A percentile compares a stretch with the other conserved stretches of the same genome.
Evolutionary conservation across 2,113 vertebrate genomes (phyloP).

Genomic region (Datnioides undecimradiatus): DNA sequence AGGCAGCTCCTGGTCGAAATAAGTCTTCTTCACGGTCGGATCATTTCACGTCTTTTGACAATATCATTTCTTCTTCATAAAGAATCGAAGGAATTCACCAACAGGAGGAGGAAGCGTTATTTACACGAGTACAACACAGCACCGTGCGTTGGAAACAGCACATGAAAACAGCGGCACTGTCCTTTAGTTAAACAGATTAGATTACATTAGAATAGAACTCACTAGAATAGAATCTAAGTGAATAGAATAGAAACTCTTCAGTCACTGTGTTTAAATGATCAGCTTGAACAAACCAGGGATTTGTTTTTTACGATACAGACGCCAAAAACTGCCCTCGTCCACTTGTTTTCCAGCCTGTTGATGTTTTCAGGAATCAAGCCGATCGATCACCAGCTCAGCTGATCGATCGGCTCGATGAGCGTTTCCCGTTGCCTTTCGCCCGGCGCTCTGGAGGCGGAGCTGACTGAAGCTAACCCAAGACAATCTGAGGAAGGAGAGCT

Average conservation of each 20-base stretch:
- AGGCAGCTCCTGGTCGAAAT: too few species aligned
- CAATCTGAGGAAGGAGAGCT: constrained; percentile 71
- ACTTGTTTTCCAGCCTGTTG: not conserved
- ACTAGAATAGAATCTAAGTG: too few species aligned
- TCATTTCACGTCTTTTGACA: not conserved
- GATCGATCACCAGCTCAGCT: not conserved
- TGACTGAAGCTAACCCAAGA: constrained; percentile 48
- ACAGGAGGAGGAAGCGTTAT: not conserved
- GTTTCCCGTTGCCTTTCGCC: constrained; percentile 32
- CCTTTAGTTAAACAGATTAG: not conserved
- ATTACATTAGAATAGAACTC: too few species aligned
- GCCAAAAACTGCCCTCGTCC: constrained; percentile 4
- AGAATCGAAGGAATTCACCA: not conserved
- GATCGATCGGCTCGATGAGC: constrained; percentile 4
- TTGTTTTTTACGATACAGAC: not conserved
- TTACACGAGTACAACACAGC: not conserved
- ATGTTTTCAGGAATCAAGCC: not conserved
- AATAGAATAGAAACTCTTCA: not conserved
- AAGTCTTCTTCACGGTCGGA: too few species aligned
- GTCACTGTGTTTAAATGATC: not conserved
- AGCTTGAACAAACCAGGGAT: constrained; percentile 23
- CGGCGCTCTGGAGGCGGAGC: constrained; percentile 43
- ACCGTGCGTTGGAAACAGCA: not conserved
- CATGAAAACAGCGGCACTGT: not conserved
- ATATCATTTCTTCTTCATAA: not conserved